Evolutionary conservation across 2,113 vertebrate species (phyloP), one percentile per base, ranked within the genome.

Genomic region (Cynopterus brachyotis): DNA sequence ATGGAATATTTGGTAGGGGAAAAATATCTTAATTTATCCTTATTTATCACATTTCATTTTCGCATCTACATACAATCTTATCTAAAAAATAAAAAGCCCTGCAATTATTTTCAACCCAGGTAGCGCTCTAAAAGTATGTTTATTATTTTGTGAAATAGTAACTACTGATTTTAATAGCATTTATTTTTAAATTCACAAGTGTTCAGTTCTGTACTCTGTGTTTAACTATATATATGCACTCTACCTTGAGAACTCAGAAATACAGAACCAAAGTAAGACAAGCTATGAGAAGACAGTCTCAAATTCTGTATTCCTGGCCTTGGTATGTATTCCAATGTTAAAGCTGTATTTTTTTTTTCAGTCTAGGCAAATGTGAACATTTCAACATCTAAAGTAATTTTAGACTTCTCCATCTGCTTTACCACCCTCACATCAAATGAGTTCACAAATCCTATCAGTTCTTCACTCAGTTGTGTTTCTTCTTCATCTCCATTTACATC

Each of bases 201-300:
- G 91, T 89, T 92, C 37, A 90, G 30, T 70, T 66, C 40, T 78
- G 4, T 62, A 60, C 60, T 64, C 28, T 79, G 2, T 69, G 37
- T 87, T 80, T 96, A 93, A 40, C 17, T 72, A 3, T 16, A 8
- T 57, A 37, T 66, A 55, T 84, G 22, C 5, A 80, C 28, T 50
- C 12, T 83, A 60, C 13, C 55, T 26, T 85, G 24, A 95, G 30
- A 95, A 75, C 57, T 95, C 66, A 95, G 50, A 93, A 95, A 80
- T 72, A 83, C 0, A 86, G 40, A 80, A 66, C 64, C 75, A 94
- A 94, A 90, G 10, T 85, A 60, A 76, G 50, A 80, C 62, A 80
- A 42, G 6, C 13, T 85, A 4, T 84, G 5, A 53, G 64, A 78
- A 73, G 28, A 24, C 75, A 73, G 37, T 4, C 24, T 86, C 37